Evolutionary conservation across 2,888 invertebrate species (phyloP).

Genomic region (Phytoseiulus persimilis): DNA sequence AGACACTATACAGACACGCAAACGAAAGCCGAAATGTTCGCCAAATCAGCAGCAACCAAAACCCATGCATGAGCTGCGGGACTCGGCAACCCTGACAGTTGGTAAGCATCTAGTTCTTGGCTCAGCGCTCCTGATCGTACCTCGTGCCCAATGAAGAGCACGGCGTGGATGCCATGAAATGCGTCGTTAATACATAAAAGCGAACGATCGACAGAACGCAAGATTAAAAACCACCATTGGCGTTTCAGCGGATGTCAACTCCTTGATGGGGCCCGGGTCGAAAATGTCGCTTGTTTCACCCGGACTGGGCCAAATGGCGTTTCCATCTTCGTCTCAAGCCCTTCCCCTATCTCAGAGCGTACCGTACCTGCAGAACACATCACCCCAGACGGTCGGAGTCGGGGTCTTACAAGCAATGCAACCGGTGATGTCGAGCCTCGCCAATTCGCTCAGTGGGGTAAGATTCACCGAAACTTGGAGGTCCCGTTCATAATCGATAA

Average conservation of each 20-base stretch:
- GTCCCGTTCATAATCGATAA: background rate
- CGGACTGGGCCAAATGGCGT: constrained; percentile 17
- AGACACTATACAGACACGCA: constrained; percentile 82
- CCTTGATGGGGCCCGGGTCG: constrained; percentile 27
- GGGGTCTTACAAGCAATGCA: constrained; percentile 11
- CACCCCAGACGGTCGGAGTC: constrained; percentile 14
- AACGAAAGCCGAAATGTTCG: constrained; percentile 66
- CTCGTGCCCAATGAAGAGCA: background rate
- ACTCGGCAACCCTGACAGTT: background rate
- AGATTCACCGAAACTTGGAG: background rate
- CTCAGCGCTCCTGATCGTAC: background rate
- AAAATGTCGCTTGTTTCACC: constrained; percentile 27
- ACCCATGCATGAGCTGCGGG: background rate
- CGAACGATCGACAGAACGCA: no score
- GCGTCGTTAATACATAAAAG: no score
- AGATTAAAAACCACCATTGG: no score
- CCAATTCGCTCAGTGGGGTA: background rate
- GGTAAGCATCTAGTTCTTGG: background rate
- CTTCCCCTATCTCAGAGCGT: constrained; percentile 17
- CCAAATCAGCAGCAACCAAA: constrained; percentile 16
- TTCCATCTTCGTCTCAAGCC: constrained; percentile 27
- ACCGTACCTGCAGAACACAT: background rate
- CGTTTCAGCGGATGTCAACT: constrained; percentile 23
- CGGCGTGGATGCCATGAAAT: no score
- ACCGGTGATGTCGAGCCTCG: constrained; percentile 10